A percentile compares a stretch with the other conserved stretches of the same genome.
Conservation (phyloP, 30 jellyfish, hydroid and myxozoan genomes). For the Turritopsis rubra region DNA sequence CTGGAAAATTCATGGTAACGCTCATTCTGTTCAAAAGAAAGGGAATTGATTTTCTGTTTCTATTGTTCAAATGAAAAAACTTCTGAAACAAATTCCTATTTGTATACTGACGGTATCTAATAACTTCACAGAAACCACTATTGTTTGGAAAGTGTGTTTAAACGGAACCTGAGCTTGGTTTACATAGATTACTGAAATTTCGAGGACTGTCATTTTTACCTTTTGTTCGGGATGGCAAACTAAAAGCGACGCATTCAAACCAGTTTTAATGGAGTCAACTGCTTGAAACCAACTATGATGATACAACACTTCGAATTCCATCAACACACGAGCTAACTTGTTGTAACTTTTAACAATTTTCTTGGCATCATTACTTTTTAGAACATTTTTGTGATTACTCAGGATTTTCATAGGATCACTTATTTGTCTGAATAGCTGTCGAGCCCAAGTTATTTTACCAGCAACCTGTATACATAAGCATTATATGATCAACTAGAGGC, state of each 20-base stretch:
- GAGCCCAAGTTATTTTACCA: slow-evolving; percentile 76
- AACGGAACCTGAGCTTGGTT: no score
- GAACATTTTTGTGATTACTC: slow-evolving; percentile 49
- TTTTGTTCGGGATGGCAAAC: slow-evolving; percentile 68
- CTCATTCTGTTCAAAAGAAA: no score
- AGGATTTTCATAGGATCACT: slow-evolving; percentile 74
- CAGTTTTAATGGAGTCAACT: slow-evolving; percentile 45
- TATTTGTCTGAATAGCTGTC: slow-evolving; percentile 71
- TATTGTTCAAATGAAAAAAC: no score
- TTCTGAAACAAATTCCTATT: no score
- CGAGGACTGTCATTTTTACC: slow-evolving; percentile 35
- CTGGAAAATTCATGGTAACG: no score
- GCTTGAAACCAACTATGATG: slow-evolving; percentile 80
- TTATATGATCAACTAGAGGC: not conserved
- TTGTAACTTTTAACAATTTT: slow-evolving; percentile 66
- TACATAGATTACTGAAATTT: no score
- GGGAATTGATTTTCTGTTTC: no score
- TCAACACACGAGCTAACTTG: slow-evolving; percentile 70
- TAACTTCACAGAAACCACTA: no score
- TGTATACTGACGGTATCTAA: no score
- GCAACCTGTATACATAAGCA: slow-evolving; percentile 31
- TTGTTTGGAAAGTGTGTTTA: no score
- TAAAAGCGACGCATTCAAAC: slow-evolving; percentile 71
- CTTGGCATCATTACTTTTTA: slow-evolving; percentile 63
- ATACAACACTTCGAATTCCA: slow-evolving; percentile 67